Base-by-base conservation (phyloP, 1,140 invertebrate genomes). In the Heterodera carotae region DNA sequence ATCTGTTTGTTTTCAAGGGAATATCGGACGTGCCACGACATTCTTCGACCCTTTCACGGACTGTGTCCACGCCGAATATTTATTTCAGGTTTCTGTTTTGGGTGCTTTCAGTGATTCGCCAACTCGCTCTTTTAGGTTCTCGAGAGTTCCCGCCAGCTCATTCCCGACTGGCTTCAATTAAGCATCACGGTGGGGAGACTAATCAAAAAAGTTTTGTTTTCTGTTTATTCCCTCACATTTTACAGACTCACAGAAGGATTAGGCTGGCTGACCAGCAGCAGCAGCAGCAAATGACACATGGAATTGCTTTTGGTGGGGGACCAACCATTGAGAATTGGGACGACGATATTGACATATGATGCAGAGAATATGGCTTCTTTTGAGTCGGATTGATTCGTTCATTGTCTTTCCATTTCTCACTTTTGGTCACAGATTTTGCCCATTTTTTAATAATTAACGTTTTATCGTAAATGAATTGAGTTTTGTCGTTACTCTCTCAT, bases 21-120 rank as follows among this genome's bases (percentile, higher is more conserved):
- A 78, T 68, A 12, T 64, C 25, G 78, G 78, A 36, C 78, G 43
- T 25, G 53, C 78, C 6, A 79, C 69, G 25, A 31, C 78, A 12
- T 79, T 79, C 67, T 79, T 81, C 27, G 69, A 77, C 64, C 76
- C 39, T 6, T 27, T 36, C 48, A 39, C 33, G 6, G 76, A 77
- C 15, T 25, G n/a, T 77, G 27, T 31, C 22, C 48, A 48, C 27
- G 73, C 76, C 33, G 62, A 48, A 56, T 39, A 29, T 48, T 31
- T 62, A 48, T 36, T 77, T 33, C 74, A 78, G 10, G 76, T 77
- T 53, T 56, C 36, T 75, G 71, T 75, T 27, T 60, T 4, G 62
- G n/a, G 34, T 15, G 2, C 7, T 31, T 60, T 6, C 5, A 2
- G 25, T 73, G n/a, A 15, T 22, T 27, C 2, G 8, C 22, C 39